Base-by-base conservation (phyloP, 2,797 vertebrate genomes). In the Dromococcyx pavoninus region DNA sequence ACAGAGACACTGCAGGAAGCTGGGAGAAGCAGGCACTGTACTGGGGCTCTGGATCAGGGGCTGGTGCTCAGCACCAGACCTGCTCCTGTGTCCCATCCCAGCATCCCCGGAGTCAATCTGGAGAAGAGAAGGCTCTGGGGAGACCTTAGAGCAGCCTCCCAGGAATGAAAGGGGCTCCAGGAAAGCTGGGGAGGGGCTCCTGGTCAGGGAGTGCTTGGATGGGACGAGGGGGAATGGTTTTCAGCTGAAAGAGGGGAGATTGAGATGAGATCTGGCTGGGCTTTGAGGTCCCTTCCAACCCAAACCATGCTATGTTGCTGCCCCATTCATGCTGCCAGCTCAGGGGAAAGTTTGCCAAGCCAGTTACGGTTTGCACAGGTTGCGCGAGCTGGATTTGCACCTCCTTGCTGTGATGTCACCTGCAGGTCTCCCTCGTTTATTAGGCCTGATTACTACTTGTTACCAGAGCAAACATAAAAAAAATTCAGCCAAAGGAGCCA, bases 11-110 rank as follows among this genome's bases (percentile, higher is more conserved):
- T 0, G 5, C 0, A 2, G 62, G 39, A 71, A 71, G 44, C 39
- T 1, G 2, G n/a, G 61, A 35, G 46, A 44, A 11, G 41, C 1
- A 2, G 27, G 10, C n/a, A 41, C 37, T 0, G 0, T 4, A 7
- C 11, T 0, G 0, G 43, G 56, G 28, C 28, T 75, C 65, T 75
- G 0, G n/a, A 51, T 35, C 65, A 21, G 39, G 44, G 27, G 35
- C 19, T 33, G 41, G 17, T 32, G 46, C 28, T 8, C 41, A 61
- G 53, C 32, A 33, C 66, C 85, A 70, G 22, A 82, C 11, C 41
- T 17, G n/a, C 25, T 64, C 22, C 48, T 0, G 0, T 6, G 10
- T 53, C 72, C n/a, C 56, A 33, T 5, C 12, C 14, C 25, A 19
- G 54, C 30, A 17, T 57, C 10, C 22, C 27, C n/a, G n/a, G n/a